These are phyloP conservation scores for Coilia nasus DNA, from an alignment of 2,797 vertebrate species.

Conservation along the genomic window DNA sequence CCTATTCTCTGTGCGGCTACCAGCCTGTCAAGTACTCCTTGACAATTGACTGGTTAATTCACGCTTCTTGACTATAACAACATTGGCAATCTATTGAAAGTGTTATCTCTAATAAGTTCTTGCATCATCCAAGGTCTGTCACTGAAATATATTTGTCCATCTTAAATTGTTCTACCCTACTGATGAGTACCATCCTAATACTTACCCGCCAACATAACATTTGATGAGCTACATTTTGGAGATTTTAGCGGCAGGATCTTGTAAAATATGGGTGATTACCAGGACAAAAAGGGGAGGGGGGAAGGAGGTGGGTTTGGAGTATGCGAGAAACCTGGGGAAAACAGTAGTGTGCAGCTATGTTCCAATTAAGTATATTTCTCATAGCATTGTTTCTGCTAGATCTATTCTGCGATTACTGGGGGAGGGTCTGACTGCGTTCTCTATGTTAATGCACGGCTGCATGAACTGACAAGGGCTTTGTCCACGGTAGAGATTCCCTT, in stretches of 20 bases:
- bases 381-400: neutral
- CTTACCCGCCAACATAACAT: no score
- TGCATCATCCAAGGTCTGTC: neutral
- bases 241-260: no score
- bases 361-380: neutral
- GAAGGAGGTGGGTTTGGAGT: no score
- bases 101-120: neutral
- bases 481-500: neutral
- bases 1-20: neutral
- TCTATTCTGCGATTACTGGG: neutral
- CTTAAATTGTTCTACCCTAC: neutral
- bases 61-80: neutral
- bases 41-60: neutral
- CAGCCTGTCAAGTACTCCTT: neutral
- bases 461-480: neutral
- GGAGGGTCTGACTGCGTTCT: neutral
- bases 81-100: conserved; percentile 5
- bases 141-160: neutral
- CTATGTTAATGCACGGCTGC: neutral
- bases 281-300: no score
- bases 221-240: no score
- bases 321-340: no score
- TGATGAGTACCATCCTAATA: neutral
- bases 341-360: no score
- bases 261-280: no score